Conservation (phyloP, 2,113 vertebrate genomes). For the Callocephalon fimbriatum region DNA sequence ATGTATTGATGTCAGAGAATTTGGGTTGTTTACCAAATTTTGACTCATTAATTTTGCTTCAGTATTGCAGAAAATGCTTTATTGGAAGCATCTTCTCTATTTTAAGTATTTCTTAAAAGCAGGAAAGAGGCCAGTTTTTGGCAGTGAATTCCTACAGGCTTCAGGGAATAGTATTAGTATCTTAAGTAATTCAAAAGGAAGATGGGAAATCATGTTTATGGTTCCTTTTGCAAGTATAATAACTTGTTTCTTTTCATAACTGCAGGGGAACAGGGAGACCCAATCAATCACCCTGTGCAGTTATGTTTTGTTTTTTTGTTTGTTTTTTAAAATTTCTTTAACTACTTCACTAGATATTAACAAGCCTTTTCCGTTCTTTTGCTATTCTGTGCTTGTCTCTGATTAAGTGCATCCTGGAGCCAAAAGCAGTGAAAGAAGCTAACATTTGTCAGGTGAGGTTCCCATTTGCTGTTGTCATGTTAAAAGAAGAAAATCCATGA, state of each 20-base stretch:
- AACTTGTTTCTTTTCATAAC: not conserved
- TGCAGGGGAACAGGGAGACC: not conserved
- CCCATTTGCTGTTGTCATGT: not conserved
- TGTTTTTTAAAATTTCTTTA: not conserved
- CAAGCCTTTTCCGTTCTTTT: not conserved
- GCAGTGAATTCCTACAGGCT: not conserved
- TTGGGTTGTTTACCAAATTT: not conserved
- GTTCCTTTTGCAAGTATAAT: not conserved
- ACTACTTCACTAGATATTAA: not conserved
- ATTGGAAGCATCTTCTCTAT: not conserved
- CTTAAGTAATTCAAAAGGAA: not conserved
- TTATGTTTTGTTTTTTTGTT: not conserved
- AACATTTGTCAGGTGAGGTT: not conserved
- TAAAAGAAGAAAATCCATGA: not conserved
- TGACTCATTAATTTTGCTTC: not conserved
- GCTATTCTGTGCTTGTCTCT: not conserved
- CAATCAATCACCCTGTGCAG: not conserved
- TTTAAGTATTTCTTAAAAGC: not conserved
- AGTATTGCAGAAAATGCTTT: not conserved
- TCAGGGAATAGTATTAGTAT: not conserved
- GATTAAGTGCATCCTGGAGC: not conserved
- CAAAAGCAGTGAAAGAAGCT: not conserved
- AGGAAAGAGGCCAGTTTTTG: not conserved
- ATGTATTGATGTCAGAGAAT: not conserved
- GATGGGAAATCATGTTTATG: not conserved